A percentile compares a stretch with the other conserved stretches of the same genome.
phyloP scores from a whole-genome alignment of 2,113 vertebrate species.

The Trematocara macrostoma region DNA sequence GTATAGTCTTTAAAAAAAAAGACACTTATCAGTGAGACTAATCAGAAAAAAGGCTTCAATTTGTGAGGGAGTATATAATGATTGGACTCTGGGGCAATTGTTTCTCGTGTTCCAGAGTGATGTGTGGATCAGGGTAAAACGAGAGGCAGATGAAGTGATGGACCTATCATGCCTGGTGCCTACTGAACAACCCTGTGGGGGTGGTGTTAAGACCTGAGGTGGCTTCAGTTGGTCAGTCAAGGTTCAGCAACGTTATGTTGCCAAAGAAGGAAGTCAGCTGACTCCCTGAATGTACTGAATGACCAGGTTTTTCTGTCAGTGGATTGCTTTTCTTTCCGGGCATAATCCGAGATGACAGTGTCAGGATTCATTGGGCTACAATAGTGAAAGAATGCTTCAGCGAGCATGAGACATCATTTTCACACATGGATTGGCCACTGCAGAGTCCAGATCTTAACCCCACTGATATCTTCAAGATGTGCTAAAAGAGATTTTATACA shows the following conservation, averaged over 20 bases:
- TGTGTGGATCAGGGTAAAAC: not conserved
- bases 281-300: not conserved
- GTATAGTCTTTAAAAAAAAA: not conserved
- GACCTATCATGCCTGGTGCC: not conserved
- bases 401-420: not conserved
- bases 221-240: not conserved
- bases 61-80: not conserved
- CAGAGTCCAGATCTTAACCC: not conserved
- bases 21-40: not conserved
- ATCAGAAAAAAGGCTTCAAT: not conserved
- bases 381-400: not conserved
- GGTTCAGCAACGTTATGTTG: not conserved
- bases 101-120: not conserved
- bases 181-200: not conserved
- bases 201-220: not conserved
- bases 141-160: not conserved
- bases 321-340: not conserved
- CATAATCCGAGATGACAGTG: not conserved
- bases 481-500: not conserved
- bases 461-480: not conserved
- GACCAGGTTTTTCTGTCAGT: not conserved
- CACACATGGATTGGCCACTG: not conserved
- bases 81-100: not conserved
- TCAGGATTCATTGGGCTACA: not conserved
- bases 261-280: not conserved